phyloP scores from a whole-genome alignment of 2,113 vertebrate species.

The Calonectris borealis region DNA sequence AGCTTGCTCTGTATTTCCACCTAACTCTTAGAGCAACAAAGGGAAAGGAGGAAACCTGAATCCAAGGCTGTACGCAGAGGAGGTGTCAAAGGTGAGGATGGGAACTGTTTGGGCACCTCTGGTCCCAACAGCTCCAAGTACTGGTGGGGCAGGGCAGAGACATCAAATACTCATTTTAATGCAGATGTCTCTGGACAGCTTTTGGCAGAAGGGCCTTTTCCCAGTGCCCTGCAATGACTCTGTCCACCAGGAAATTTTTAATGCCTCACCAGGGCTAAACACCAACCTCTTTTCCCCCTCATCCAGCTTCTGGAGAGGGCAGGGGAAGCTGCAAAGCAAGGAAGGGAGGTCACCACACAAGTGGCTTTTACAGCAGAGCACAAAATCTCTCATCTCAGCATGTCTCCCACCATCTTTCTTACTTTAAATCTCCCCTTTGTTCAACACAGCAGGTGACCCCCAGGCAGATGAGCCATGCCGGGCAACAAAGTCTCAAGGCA shows the following conservation, averaged over 20 bases:
- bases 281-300: background rate
- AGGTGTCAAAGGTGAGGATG: background rate
- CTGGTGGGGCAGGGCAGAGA: background rate
- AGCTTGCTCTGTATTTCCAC: background rate
- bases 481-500: background rate
- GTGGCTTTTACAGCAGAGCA: background rate
- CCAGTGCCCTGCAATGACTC: background rate
- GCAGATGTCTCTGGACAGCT: background rate
- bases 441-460: background rate
- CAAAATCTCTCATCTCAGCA: background rate
- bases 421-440: background rate
- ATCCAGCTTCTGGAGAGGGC: background rate
- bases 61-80: background rate
- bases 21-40: background rate
- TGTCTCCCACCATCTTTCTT: fast-evolving
- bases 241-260: background rate
- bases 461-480: background rate
- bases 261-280: background rate
- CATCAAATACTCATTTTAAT: background rate
- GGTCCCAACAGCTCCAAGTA: background rate
- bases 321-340: background rate
- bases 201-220: background rate
- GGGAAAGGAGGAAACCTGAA: background rate
- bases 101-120: background rate
- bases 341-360: background rate